Evolutionary conservation across 2,888 invertebrate genomes (phyloP).

Genomic region (Euplexia lucipara): DNA sequence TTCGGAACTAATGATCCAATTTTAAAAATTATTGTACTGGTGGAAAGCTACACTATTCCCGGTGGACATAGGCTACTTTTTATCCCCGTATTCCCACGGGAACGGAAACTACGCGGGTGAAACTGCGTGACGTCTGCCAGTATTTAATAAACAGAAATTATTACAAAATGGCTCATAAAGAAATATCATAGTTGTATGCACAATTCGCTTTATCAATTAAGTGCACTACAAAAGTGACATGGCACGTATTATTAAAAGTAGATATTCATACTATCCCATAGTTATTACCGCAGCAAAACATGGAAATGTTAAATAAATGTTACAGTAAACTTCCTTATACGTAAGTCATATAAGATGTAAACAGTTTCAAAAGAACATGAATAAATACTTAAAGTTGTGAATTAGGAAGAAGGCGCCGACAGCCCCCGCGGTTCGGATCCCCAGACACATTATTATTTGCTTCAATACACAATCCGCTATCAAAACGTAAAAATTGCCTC

Average conservation of each 20-base stretch:
- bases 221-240: neutral
- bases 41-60: too few relatives aligned
- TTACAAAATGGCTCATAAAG: neutral
- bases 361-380: constrained; percentile 62
- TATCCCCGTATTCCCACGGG: too few relatives aligned
- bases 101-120: too few relatives aligned
- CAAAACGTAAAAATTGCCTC: constrained; percentile 70
- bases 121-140: too few relatives aligned
- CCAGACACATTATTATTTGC: constrained; percentile 77
- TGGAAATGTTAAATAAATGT: constrained; percentile 34
- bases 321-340: constrained; percentile 39
- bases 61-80: too few relatives aligned
- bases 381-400: constrained; percentile 67
- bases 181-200: neutral
- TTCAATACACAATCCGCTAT: constrained; percentile 71
- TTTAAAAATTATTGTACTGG: too few relatives aligned
- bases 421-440: constrained; percentile 60
- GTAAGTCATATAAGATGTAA: constrained; percentile 55
- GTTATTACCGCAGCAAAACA: neutral
- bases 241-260: constrained; percentile 1
- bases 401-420: constrained; percentile 65
- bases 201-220: neutral
- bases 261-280: neutral
- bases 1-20: too few relatives aligned
- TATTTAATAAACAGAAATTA: neutral